These are phyloP conservation scores for Archips xylosteana DNA, from an alignment of 2,888 invertebrate genomes.

Conservation along the genomic window DNA sequence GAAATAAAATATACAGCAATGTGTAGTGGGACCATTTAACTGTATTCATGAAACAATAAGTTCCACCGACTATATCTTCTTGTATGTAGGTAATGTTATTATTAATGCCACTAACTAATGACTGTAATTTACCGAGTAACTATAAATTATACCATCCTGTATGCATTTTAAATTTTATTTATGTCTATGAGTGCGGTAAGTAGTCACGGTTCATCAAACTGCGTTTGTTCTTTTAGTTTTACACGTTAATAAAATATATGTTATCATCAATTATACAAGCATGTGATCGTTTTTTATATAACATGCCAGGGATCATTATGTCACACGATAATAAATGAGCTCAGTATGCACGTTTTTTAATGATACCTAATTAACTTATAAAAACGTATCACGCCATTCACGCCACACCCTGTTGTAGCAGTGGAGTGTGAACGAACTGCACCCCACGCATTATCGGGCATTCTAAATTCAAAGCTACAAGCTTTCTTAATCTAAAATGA, in stretches of 20 bases:
- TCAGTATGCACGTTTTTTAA: neutral
- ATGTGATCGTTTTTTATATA: neutral
- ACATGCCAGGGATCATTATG: neutral
- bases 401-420: neutral
- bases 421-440: neutral
- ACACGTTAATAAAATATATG: neutral
- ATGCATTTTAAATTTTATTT: too few species aligned
- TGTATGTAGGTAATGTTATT: too few species aligned
- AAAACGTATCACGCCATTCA: neutral
- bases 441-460: neutral
- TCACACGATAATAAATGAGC: slow-evolving; percentile 2
- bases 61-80: too few species aligned
- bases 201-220: too few species aligned
- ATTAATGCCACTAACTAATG: too few species aligned
- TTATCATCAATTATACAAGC: neutral
- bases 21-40: too few species aligned
- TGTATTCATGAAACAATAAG: too few species aligned
- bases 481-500: neutral
- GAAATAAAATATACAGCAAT: too few species aligned
- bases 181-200: too few species aligned
- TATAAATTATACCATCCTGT: neutral
- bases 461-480: neutral
- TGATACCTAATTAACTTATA: neutral
- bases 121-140: too few species aligned
- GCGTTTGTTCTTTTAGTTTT: too few species aligned